A percentile compares a stretch with the other conserved stretches of the same genome.
Evolutionary conservation across 2,888 invertebrate species (phyloP).

Genomic region (Mythimna pallens): DNA sequence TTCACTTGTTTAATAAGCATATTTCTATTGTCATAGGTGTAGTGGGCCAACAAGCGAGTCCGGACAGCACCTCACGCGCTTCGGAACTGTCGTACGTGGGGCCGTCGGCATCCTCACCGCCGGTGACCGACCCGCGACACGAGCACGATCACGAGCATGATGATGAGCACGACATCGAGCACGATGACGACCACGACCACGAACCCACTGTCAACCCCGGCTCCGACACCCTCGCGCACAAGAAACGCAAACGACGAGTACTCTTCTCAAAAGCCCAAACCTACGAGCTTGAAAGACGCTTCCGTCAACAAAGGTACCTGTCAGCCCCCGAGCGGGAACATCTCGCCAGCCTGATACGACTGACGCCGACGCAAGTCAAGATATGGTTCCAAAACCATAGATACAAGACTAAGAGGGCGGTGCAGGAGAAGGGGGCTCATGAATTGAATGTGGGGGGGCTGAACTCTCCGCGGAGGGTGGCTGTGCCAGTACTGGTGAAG

Average conservation of each 20-base stretch:
- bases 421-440: constrained; percentile 96
- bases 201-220: constrained; percentile 80
- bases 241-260: constrained; percentile 98
- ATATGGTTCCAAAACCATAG: constrained; percentile 99
- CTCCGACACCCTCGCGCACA: constrained; percentile 91
- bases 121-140: constrained; percentile 77
- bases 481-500: constrained; percentile 98
- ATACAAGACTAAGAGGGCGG: constrained; percentile 99
- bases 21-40: constrained; percentile 81
- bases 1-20: constrained; percentile 18
- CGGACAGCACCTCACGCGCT: constrained; percentile 97
- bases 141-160: constrained; percentile 80
- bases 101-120: constrained; percentile 82
- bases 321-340: constrained; percentile 99
- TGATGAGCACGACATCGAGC: constrained; percentile 91
- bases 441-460: constrained; percentile 92
- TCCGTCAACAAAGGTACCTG: constrained; percentile 98
- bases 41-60: constrained; percentile 94
- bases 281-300: constrained; percentile 98
- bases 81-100: constrained; percentile 93
- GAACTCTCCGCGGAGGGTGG: constrained; percentile 97
- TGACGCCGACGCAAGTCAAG: constrained; percentile 99
- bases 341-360: constrained; percentile 97
- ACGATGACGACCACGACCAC: constrained; percentile 90
- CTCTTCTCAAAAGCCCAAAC: constrained; percentile 99